Conservation (phyloP, 2,888 invertebrate genomes). For the Diarsia mendica region DNA sequence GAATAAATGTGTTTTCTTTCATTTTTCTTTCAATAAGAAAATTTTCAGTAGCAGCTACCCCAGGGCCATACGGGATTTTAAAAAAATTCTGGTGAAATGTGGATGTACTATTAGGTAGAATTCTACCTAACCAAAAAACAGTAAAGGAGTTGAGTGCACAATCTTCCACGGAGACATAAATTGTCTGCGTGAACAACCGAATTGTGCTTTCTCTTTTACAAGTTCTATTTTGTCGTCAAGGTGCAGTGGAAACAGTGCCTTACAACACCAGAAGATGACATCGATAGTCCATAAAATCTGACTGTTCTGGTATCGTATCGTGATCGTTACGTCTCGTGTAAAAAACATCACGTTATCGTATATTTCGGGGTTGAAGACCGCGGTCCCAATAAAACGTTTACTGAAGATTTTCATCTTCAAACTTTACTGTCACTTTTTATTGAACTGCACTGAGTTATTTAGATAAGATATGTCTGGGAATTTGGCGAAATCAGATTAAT, state of each 20-base stretch:
- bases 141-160: neutral
- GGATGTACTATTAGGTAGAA: too few species aligned
- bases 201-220: too few species aligned
- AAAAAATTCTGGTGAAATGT: too few species aligned
- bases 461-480: slow-evolving; percentile 7
- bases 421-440: slow-evolving; percentile 54
- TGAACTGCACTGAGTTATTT: slow-evolving; percentile 28
- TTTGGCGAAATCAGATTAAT: slow-evolving; percentile 5
- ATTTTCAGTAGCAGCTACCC: too few species aligned
- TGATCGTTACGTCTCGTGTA: slow-evolving; percentile 40
- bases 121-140: too few species aligned
- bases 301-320: slow-evolving; percentile 25
- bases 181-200: too few species aligned
- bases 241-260: neutral
- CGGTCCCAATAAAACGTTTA: slow-evolving; percentile 57
- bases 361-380: slow-evolving; percentile 38
- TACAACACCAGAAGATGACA: neutral
- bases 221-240: neutral
- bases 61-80: too few species aligned
- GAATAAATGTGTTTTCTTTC: too few species aligned
- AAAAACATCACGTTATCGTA: slow-evolving; percentile 34
- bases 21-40: too few species aligned
- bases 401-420: slow-evolving; percentile 58
- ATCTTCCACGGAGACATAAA: neutral
- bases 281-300: slow-evolving; percentile 7